Evolutionary conservation across 2,888 invertebrate species (phyloP), one percentile per base, ranked within the genome.

Genomic region (Dione vanillae): DNA sequence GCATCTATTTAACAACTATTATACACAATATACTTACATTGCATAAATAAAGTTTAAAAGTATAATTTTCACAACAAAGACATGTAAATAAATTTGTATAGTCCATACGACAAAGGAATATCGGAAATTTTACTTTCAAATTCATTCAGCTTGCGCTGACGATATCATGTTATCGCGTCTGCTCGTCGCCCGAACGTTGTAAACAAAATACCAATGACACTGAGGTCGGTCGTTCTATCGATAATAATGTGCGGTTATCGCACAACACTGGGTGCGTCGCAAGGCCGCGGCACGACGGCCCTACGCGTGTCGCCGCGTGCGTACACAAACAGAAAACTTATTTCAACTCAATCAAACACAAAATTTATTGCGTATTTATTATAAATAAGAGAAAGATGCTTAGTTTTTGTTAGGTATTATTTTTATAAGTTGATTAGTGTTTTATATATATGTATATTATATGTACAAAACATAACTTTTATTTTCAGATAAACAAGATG

Each of bases 131-230:
- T 49, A 71, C 71, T 71, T 72, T 76, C 59, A 71, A 73, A 72
- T 73, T 71, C 61, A 62, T 62, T 71, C 61, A 67, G 59, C 68
- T 59, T n/a, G 70, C 56, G 49, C 65, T 72, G 72, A 71, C 74
- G 67, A 58, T 59, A 45, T 12, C 56, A 70, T 79, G 83, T 86
- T 90, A 90, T 90, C 90, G 83, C 81, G 80, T 77, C 79, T 82
- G 85, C 80, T 83, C 83, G 82, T 85, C 85, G 85, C 83, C 84
- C 81, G 84, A 76, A 72, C 73, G 75, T 77, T 78, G 88, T 91
- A 89, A 91, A 91, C 89, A 88, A 79, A 88, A 84, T 89, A 91
- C 90, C 91, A 92, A 90, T 91, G 92, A 92, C 92, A 91, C 86
- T 82, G 84, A 85, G 85, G 85, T 85, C 86, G 84, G 76, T 73